Percentiles rank a stretch among this genome's conserved stretches.
Conservation (phyloP, 2,888 invertebrate species). For the Lepas anatifera region DNA sequence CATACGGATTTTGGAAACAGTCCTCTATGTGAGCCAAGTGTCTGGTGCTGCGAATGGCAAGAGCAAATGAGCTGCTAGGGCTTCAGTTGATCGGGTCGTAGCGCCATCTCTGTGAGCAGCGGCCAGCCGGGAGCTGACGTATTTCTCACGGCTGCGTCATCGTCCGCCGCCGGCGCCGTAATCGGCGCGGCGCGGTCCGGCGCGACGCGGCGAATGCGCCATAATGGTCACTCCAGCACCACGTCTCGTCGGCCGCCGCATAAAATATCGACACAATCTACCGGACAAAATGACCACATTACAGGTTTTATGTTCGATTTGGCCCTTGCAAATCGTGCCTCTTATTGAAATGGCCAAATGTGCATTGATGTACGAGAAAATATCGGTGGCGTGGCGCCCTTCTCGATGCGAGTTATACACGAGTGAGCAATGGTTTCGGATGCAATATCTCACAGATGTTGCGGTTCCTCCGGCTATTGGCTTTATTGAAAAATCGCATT, state of each 20-base stretch:
- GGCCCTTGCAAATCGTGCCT: constrained; percentile 8
- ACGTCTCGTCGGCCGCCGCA: neutral
- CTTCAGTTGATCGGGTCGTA: no score
- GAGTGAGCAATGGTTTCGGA: constrained; percentile 3
- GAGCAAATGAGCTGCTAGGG: no score
- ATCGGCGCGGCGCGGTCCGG: neutral
- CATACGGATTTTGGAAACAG: no score
- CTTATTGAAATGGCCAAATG: constrained; percentile 12
- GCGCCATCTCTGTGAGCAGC: no score
- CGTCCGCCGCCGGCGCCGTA: neutral
- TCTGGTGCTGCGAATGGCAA: no score
- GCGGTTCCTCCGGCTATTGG: constrained; percentile 7
- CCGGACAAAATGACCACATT: constrained; percentile 6
- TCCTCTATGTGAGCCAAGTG: no score
- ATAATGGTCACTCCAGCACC: neutral
- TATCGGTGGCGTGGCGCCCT: neutral
- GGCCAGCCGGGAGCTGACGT: no score
- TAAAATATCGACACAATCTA: constrained; percentile 12
- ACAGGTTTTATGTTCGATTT: constrained; percentile 11
- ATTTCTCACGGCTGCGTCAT: neutral
- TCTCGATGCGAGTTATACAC: constrained; percentile 7
- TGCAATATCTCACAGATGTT: neutral
- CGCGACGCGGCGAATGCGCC: neutral
- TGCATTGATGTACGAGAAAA: constrained; percentile 12
- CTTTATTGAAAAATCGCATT: constrained; percentile 9